Conservation (phyloP, 37 sponge, comb jelly and placozoan species). For the Lycopodina hypogea region DNA sequence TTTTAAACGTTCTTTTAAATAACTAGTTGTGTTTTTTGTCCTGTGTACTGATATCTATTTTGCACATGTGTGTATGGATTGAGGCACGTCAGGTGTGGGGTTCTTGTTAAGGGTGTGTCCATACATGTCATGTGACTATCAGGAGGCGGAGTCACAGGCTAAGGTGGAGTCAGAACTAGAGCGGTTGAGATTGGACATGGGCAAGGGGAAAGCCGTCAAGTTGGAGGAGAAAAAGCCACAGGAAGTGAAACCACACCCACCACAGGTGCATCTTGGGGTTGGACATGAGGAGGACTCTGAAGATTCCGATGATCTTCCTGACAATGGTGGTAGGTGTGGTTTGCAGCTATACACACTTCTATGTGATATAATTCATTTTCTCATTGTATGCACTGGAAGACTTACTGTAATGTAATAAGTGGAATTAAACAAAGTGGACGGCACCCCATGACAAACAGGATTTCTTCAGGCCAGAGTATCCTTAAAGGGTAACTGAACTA, state of each 20-base stretch:
- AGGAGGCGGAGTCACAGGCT: constrained; percentile 15
- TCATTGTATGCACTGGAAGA: no score
- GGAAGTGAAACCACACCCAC: not conserved
- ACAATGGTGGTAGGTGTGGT: not conserved
- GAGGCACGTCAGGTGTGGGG: no score
- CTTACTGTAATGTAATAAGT: no score
- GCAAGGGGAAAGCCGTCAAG: constrained; percentile 22
- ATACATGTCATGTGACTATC: not conserved
- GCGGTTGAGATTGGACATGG: constrained; percentile 24
- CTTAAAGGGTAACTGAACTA: no score
- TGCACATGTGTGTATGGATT: no score
- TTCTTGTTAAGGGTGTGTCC: no score
- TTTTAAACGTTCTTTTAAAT: no score
- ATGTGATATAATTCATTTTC: no score
- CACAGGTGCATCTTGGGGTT: not conserved
- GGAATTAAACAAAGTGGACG: no score
- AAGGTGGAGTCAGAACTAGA: constrained; percentile 26
- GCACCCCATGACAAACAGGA: no score
- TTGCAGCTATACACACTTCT: no score
- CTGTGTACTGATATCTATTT: not conserved
- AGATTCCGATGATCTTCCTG: not conserved
- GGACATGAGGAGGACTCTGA: constrained; percentile 5
- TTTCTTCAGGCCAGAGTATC: no score
- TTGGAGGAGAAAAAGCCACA: not conserved
- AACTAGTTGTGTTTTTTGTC: constrained; percentile 1